phyloP scores from a whole-genome alignment of 1,140 invertebrate genomes.

The Stegodyphus dumicola region DNA sequence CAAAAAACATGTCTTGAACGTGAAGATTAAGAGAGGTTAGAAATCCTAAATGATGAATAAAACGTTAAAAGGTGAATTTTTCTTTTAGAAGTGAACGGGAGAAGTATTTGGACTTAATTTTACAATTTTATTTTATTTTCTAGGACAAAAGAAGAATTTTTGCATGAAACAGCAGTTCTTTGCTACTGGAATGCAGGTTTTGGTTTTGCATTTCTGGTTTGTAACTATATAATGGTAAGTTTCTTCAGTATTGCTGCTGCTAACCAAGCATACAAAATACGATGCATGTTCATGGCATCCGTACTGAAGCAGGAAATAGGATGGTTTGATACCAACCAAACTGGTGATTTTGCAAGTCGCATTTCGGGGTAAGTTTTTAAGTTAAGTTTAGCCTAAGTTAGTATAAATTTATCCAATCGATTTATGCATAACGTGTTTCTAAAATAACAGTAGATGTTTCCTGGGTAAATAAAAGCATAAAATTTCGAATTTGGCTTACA shows the following conservation, averaged over 20 bases:
- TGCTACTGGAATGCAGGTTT: constrained; percentile 10
- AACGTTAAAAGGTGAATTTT: no score
- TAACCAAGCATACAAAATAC: constrained; percentile 71
- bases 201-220: constrained; percentile 68
- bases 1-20: no score
- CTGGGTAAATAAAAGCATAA: no score
- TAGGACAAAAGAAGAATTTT: background rate
- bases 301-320: constrained; percentile 78
- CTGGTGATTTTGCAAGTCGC: constrained; percentile 83
- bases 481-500: no score
- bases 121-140: background rate
- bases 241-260: constrained; percentile 76
- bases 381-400: no score
- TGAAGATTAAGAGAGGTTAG: no score
- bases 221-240: constrained; percentile 75
- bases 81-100: no score
- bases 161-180: background rate
- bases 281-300: constrained; percentile 68
- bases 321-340: constrained; percentile 85
- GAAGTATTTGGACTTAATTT: no score
- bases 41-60: no score
- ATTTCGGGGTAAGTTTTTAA: constrained; percentile 80
- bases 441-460: no score
- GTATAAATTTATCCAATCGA: no score
- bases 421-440: no score